A percentile compares a stretch with the other conserved stretches of the same genome.
phyloP scores from a whole-genome alignment of 2,113 vertebrate genomes.

The Oceanites oceanicus region DNA sequence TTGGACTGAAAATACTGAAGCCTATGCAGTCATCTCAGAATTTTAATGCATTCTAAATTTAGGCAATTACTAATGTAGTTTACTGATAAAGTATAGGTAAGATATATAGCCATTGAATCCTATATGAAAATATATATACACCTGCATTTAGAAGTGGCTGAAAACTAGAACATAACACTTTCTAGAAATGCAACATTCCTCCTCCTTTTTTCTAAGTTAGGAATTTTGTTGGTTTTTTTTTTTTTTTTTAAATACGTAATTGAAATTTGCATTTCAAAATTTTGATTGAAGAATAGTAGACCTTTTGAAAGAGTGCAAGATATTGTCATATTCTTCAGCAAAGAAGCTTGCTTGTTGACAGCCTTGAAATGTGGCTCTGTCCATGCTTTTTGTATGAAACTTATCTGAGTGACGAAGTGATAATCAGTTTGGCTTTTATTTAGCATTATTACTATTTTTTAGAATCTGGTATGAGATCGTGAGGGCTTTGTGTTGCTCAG shows the following conservation, averaged over 20 bases:
- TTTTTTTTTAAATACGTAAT: fast-evolving
- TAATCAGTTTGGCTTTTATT: background rate
- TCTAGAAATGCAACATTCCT: background rate
- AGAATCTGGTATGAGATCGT: background rate
- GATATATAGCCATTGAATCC: background rate
- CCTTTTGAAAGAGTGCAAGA: background rate
- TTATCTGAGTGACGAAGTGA: background rate
- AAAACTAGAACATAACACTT: background rate
- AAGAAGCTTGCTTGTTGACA: background rate
- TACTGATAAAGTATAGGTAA: background rate
- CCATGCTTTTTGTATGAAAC: background rate
- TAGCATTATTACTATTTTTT: background rate
- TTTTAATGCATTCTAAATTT: background rate
- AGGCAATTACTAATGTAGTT: background rate
- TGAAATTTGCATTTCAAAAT: background rate
- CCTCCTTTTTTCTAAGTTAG: background rate
- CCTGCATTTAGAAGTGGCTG: background rate
- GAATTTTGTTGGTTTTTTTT: background rate
- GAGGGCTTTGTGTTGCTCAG: background rate
- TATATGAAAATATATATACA: background rate
- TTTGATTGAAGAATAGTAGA: background rate
- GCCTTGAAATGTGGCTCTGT: background rate
- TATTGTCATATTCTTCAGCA: background rate
- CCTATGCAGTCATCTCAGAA: background rate
- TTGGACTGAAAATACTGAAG: background rate